Evolutionary conservation across 2,113 vertebrate species (phyloP), one percentile per base, ranked within the genome.

Genomic region (Lichenostomus cassidix): DNA sequence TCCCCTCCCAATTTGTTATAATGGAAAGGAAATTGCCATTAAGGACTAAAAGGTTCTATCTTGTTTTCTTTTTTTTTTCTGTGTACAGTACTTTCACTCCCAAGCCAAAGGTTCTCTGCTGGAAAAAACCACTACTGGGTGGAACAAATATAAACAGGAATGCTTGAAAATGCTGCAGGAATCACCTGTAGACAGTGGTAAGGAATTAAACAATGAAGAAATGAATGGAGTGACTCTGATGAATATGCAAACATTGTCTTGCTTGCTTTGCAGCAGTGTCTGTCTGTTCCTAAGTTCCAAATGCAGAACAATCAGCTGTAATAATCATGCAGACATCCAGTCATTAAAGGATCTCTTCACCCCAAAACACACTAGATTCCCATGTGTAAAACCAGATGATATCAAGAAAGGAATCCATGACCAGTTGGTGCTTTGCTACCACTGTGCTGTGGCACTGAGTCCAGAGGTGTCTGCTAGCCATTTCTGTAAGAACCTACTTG

Each of bases 71-170:
- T 75, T 85, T 81, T 60, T 89, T 86, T 31, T 60, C 83, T 2
- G 2, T n/a, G 4, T 63, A 13, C 70, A 84, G 35, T 81, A 68
- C 90, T 95, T 96, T 84, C 63, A 84, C 49, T 85, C 74, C 49
- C 95, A 99, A 98, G 98, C 97, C 76, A 97, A 96, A 82, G 98
- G 97, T 49, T 99, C 98, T 28, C 44, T 98, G 58, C 98, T 99
- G 58, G 97, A 99, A 82, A 98, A 98, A 95, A 96, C 98, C 69
- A 98, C 98, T 17, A 69, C 94, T 39, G 98, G 98, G 78, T 99
- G 99, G 97, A 96, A 97, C 22, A 97, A 98, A 67, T 99, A 99
- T 90, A 98, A 96, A 92, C 97, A 98, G 79, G 97, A 98, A 74
- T 99, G 99, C 92, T 97, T 98, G 86, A 98, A 79, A 94, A 98